Base-by-base conservation (phyloP, 2,888 invertebrate species). In the Agrypnus murinus region DNA sequence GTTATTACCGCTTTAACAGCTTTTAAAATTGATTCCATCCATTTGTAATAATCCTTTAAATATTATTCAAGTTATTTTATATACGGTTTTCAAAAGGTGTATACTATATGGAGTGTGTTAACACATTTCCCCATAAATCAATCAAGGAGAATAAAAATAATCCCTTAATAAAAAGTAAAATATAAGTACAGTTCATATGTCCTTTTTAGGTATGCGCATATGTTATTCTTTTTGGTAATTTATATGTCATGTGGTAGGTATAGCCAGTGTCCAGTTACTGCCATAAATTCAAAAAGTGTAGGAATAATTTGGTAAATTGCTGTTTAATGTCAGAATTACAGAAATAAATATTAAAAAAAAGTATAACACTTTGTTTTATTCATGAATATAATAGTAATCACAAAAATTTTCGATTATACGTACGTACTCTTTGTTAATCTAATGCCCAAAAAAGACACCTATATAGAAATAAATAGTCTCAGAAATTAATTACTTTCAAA, bases 201-300 rank as follows among this genome's bases (percentile, higher is more conserved):
- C 65, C 70, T 69, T 46, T 57, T 72, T 68, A 66, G 66, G 48
- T 68, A 74, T 68, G 70, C 58, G 68, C 74, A 74, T 73, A 63
- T 48, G 72, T 72, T 74, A 66, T 53, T 58, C 43, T 25, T 65
- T 53, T 63, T 64, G 67, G 67, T 70, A 58, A 58, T 58, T 58
- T 43, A 58, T 74, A 69, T 64, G 69, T 74, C 71, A 64, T 67
- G 66, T 73, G 70, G 66, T 66, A 65, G 65, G 58, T 68, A 69
- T 69, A 64, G 69, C 72, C 73, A 73, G 55, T 73, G 75, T 73
- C 75, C 75, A 73, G 65, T 57, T 14, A 2, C 25, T 25, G n/a
- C 53, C 53, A 53, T 9, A 25, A 12, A 48, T 48, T 31, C 48
- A 48, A 2, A 12, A 31, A 17, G 5, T 12, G 48, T 12, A 38